A percentile compares a stretch with the other conserved stretches of the same genome.
These are phyloP conservation scores for Tromatobia lineatoria DNA, from an alignment of 2,888 invertebrate genomes.

Conservation along the genomic window DNA sequence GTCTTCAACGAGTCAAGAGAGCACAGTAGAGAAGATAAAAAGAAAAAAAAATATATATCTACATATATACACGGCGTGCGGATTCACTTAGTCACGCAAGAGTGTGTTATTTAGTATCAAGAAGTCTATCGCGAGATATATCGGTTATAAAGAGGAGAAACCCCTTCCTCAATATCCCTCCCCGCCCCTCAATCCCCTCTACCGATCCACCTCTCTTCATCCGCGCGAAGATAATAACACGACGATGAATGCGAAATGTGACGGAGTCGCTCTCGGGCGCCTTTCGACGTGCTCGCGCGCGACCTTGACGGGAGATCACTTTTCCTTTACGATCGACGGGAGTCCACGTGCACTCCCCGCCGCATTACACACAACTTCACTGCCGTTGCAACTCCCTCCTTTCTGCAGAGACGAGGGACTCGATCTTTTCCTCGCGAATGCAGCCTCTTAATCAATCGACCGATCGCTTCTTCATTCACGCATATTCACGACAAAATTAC, in stretches of 20 bases:
- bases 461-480: conserved; percentile 1
- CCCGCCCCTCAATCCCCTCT: neutral
- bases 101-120: conserved; percentile 48
- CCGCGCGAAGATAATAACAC: conserved; percentile 59
- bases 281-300: conserved; percentile 74
- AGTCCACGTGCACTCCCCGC: conserved; percentile 61
- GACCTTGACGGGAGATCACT: conserved; percentile 82
- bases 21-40: neutral
- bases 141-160: conserved; percentile 47
- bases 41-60: neutral
- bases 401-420: neutral
- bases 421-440: neutral
- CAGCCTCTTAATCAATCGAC: conserved; percentile 9
- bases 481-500: neutral
- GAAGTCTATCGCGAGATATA: conserved; percentile 59
- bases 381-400: conserved; percentile 11
- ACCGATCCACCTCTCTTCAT: conserved; percentile 23
- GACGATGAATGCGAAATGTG: conserved; percentile 76
- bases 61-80: neutral
- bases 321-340: conserved; percentile 76
- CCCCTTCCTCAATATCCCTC: conserved; percentile 34
- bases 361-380: conserved; percentile 4
- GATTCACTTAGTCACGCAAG: conserved; percentile 25
- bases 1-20: conserved; percentile 47
- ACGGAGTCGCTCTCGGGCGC: conserved; percentile 73